phyloP scores from a whole-genome alignment of 2,888 invertebrate genomes.

The Coelopa pilipes region DNA sequence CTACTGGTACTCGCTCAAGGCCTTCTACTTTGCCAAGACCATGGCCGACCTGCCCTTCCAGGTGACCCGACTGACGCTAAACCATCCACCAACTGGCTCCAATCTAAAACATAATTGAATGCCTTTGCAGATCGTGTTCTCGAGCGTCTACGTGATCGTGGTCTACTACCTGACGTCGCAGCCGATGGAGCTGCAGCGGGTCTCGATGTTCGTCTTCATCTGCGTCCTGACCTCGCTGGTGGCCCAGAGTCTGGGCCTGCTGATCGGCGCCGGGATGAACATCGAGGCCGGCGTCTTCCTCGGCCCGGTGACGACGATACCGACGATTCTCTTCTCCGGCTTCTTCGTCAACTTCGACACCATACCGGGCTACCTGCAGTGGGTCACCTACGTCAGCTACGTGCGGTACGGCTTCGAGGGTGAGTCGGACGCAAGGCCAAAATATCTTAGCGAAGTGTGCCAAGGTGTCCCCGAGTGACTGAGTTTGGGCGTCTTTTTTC shows the following conservation, averaged over 20 bases:
- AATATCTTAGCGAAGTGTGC: background rate
- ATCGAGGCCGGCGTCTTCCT: slow-evolving; percentile 82
- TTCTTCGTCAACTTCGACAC: slow-evolving; percentile 94
- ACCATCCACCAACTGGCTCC: too few species aligned
- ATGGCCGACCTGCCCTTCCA: slow-evolving; percentile 96
- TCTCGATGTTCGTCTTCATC: slow-evolving; percentile 66
- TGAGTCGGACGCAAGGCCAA: slow-evolving; percentile 43
- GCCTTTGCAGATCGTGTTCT: slow-evolving; percentile 79
- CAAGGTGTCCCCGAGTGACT: background rate
- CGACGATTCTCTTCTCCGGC: slow-evolving; percentile 91
- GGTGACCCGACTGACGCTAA: slow-evolving; percentile 71
- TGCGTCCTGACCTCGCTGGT: slow-evolving; percentile 86
- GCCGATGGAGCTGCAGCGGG: slow-evolving; percentile 87
- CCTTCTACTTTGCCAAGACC: slow-evolving; percentile 98
- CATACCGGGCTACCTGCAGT: slow-evolving; percentile 87
- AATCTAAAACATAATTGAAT: too few species aligned
- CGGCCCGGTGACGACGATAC: slow-evolving; percentile 91
- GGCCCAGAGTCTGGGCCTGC: slow-evolving; percentile 89
- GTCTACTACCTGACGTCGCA: slow-evolving; percentile 97
- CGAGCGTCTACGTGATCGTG: slow-evolving; percentile 86
- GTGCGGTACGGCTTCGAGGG: slow-evolving; percentile 92
- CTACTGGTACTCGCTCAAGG: slow-evolving; percentile 96
- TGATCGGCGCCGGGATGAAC: slow-evolving; percentile 92
- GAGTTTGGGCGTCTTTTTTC: background rate
- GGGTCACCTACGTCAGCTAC: slow-evolving; percentile 91